These are phyloP conservation scores for Colius striatus DNA, from an alignment of 2,113 vertebrate species.

Conservation along the genomic window DNA sequence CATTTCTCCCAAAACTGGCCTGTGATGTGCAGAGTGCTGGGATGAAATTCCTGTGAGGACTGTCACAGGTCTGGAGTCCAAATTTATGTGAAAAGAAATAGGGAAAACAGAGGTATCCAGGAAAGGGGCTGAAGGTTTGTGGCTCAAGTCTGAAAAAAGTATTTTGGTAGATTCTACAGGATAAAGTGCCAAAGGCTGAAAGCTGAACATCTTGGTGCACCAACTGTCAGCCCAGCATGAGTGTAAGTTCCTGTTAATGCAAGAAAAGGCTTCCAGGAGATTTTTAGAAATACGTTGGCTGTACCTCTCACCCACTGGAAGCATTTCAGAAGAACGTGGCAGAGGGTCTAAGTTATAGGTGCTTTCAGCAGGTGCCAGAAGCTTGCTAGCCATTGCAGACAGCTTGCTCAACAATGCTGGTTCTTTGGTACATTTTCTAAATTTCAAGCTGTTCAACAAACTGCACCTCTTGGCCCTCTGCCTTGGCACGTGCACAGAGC, in stretches of 20 bases:
- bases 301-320: constrained; percentile 55
- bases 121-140: constrained; percentile 38
- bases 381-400: constrained; percentile 70
- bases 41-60: constrained; percentile 47
- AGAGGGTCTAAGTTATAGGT: not conserved
- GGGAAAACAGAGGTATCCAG: constrained; percentile 55
- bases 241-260: constrained; percentile 59
- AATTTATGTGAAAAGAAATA: constrained; percentile 67
- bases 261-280: constrained; percentile 74
- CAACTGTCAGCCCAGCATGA: constrained; percentile 57
- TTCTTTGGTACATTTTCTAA: constrained; percentile 75
- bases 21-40: constrained; percentile 35
- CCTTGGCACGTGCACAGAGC: constrained; percentile 33
- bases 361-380: constrained; percentile 52
- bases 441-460: constrained; percentile 35
- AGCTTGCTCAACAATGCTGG: constrained; percentile 69
- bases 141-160: constrained; percentile 45
- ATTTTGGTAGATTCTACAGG: constrained; percentile 64
- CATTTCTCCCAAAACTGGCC: constrained; percentile 8
- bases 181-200: constrained; percentile 72
- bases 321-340: constrained; percentile 53
- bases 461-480: constrained; percentile 43
- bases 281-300: constrained; percentile 59
- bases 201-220: constrained; percentile 65
- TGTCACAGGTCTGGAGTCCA: constrained; percentile 29